These are phyloP conservation scores for Petrolisthes manimaculis DNA, from an alignment of 2,888 invertebrate species.

Conservation along the genomic window DNA sequence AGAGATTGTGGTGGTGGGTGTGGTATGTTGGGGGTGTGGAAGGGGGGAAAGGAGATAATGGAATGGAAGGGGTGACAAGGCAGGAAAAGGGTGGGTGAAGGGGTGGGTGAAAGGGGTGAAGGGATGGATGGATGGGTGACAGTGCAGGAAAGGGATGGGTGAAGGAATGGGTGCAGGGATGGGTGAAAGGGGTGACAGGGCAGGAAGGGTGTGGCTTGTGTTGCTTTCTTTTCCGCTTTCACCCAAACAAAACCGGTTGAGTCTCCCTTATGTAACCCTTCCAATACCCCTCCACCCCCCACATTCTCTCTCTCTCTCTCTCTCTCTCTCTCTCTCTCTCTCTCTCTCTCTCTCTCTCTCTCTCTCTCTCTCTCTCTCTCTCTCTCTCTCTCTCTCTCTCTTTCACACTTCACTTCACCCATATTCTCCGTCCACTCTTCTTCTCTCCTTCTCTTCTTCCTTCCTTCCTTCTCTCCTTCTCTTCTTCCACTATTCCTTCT, in stretches of 20 bases:
- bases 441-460: background rate
- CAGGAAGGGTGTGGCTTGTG: background rate
- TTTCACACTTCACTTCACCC: background rate
- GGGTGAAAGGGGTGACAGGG: background rate
- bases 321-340: background rate
- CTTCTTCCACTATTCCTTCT: background rate
- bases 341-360: background rate
- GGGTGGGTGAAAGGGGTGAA: background rate
- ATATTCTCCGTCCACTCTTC: background rate
- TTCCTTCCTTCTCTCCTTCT: background rate
- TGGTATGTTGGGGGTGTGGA: background rate
- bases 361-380: too few species aligned
- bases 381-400: background rate
- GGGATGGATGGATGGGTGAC: background rate
- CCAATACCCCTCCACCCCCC: background rate
- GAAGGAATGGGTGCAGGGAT: background rate
- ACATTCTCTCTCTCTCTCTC: background rate
- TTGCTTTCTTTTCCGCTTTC: conserved; percentile 26
- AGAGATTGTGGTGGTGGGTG: too few species aligned
- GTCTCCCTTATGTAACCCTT: background rate
- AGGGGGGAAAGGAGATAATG: background rate
- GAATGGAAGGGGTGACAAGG: background rate
- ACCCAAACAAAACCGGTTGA: background rate
- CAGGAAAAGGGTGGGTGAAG: background rate
- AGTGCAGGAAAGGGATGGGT: background rate